Evolutionary conservation across 2,113 vertebrate genomes (phyloP), one percentile per base, ranked within the genome.

Genomic region (Colius striatus): DNA sequence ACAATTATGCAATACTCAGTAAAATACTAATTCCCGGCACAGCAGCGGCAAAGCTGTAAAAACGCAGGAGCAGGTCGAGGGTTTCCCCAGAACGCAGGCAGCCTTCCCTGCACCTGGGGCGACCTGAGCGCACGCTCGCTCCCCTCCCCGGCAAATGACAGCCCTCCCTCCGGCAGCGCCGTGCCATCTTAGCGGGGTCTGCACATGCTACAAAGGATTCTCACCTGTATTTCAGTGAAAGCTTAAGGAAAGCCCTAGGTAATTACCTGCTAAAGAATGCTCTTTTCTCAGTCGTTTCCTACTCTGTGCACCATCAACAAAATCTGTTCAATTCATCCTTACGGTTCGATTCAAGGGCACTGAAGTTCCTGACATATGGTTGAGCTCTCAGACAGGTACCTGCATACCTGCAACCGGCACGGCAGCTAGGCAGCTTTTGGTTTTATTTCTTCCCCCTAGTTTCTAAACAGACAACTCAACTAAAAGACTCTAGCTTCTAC

Each of bases 1-100:
- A 17, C 84, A 96, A 90, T 97, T 96, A 97, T 55, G 60, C 88
- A 97, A 94, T 55, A 68, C 10, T 7, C 87, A 36, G 78, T 85
- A 41, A 72, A 95, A 66, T 36, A 12, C 13, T 36, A 75, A 74
- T 84, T 32, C 27, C 0, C 45, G 7, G 77, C 62, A 14, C 5
- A 65, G 58, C 26, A 10, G 84, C 36, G 34, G 84, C 4, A 50
- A 38, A 29, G 82, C 55, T 8, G 53, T 13, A 22, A 50, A 50
- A 16, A 32, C 12, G 54, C 55, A 15, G 72, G 67, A 90, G 58
- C 79, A 19, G 77, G 65, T 16, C 47, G 71, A 36, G 80, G 82
- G 84, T 18, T 90, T 84, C 81, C 91, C 88, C 82, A 2, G 66
- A 60, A 34, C 22, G 68, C 41, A 6, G 67, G 68, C 81, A 68